Base-by-base conservation (phyloP, 2,797 vertebrate species). In the Oryzias sinensis region DNA sequence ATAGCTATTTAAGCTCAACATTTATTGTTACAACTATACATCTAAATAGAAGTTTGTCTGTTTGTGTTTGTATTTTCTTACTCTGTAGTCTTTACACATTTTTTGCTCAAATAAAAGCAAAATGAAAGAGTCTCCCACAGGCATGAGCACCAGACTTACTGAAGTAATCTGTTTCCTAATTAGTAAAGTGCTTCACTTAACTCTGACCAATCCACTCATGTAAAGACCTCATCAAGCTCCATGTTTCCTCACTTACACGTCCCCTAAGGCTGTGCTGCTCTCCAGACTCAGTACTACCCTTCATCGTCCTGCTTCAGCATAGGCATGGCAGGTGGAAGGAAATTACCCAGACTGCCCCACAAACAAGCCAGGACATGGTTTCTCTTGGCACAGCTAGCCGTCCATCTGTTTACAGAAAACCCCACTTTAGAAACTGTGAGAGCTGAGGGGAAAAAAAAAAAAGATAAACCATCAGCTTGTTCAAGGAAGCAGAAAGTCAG, bases 291-390 rank as follows among this genome's bases (percentile, higher is more conserved):
- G 77, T 75, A 80, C 82, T 79, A 82, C 80, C 84, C 81, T 89
- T 90, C 85, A 84, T 89, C 79, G 78, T 86, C 81, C 78, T 79
- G 87, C 82, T 81, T 81, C 79, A 70, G 80, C 79, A 17, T 57
- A 69, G 70, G 76, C 58, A 46, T 81, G 87, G 88, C 89, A 91
- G 88, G 88, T 91, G 90, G 88, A 76, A 76, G 75, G 80, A 89
- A 88, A 93, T 91, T 88, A 88, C 86, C 89, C 89, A 88, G 76
- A 83, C 88, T 90, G 84, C 87, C 87, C 89, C 73, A 43, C 87
- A 88, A 89, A 90, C 87, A 89, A 88, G 89, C 88, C 87, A 86
- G 89, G 85, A 89, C 88, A 85, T 68, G 83, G 79, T 82, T 86
- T 82, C 68, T 67, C 77, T 91, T 92, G 91, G 91, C 92, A 90